Evolutionary conservation across 2,113 vertebrate genomes (phyloP).

Genomic region (Myotis davidii): DNA sequence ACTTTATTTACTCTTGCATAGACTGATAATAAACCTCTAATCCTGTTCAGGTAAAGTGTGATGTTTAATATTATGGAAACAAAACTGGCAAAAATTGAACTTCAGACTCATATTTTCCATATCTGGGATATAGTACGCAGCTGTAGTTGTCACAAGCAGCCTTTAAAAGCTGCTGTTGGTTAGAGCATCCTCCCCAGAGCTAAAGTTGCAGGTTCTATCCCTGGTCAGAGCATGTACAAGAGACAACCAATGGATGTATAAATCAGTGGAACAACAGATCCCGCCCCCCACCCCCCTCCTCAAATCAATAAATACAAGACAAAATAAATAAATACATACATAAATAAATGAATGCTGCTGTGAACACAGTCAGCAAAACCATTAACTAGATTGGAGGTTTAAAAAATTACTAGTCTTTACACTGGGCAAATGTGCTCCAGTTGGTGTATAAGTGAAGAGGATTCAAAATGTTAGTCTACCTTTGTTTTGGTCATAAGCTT

Average conservation of each 20-base stretch:
- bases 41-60: conserved; percentile 57
- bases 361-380: not conserved
- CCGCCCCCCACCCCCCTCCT: too few relatives aligned
- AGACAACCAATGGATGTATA: too few relatives aligned
- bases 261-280: too few relatives aligned
- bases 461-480: conserved; percentile 40
- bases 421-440: not conserved
- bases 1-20: conserved; percentile 50
- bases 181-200: too few relatives aligned
- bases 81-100: conserved; percentile 26
- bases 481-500: conserved; percentile 36
- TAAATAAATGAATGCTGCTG: not conserved
- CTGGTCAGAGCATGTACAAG: too few relatives aligned
- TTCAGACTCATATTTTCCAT: not conserved
- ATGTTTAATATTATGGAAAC: conserved; percentile 26
- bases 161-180: not conserved
- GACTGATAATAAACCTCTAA: conserved; percentile 65
- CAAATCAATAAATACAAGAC: too few relatives aligned
- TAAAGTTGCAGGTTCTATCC: too few relatives aligned
- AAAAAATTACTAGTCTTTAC: not conserved
- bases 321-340: too few relatives aligned
- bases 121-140: not conserved
- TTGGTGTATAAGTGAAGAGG: not conserved
- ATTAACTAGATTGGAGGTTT: not conserved
- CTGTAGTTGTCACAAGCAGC: not conserved